Percentiles rank a stretch among this genome's conserved stretches.
phyloP scores from a whole-genome alignment of 2,113 vertebrate species.

The Sigmodon hispidus region DNA sequence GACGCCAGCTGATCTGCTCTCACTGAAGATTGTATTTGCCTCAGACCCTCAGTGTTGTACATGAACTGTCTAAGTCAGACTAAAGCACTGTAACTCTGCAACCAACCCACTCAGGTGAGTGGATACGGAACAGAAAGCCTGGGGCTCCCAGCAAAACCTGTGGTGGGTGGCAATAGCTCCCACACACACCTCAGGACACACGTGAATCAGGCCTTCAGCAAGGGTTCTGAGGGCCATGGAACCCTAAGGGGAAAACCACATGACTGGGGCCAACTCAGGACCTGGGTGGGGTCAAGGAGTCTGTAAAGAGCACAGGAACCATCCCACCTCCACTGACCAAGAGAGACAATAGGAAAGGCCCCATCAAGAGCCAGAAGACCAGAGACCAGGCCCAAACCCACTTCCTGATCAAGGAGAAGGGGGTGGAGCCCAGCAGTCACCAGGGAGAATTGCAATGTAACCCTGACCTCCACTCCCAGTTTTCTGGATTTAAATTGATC shows the following conservation, averaged over 20 bases:
- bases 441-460: background rate
- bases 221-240: background rate
- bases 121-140: background rate
- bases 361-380: background rate
- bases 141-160: background rate
- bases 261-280: too few relatives aligned
- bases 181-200: fast-evolving
- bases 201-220: background rate
- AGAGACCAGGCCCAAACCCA: background rate
- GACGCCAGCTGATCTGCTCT: background rate
- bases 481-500: slow-evolving; percentile 31
- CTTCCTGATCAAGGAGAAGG: background rate
- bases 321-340: background rate
- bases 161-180: background rate
- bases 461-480: background rate
- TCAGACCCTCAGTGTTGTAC: background rate
- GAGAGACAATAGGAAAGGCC: background rate
- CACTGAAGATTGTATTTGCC: background rate
- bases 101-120: background rate
- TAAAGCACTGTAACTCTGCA: background rate
- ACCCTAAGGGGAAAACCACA: background rate
- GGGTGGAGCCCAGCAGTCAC: background rate
- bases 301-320: background rate
- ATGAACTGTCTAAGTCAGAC: background rate
- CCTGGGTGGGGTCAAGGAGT: background rate